phyloP scores from a whole-genome alignment of 1,140 invertebrate genomes.

The Calycopis cecrops region DNA sequence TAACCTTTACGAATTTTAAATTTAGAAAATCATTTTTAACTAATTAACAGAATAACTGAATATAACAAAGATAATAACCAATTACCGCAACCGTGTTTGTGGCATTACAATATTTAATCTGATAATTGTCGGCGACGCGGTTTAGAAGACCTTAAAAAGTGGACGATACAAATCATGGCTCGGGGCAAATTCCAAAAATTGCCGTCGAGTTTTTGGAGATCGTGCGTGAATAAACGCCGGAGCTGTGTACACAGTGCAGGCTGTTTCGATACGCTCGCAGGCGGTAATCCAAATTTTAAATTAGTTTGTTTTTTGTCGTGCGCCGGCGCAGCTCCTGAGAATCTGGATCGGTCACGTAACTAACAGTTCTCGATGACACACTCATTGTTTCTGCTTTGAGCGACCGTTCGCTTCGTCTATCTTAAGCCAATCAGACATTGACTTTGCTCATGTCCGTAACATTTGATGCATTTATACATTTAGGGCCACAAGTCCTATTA shows the following conservation, averaged over 20 bases:
- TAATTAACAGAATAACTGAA: too few species aligned
- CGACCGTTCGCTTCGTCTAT: too few species aligned
- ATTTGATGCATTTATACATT: too few species aligned
- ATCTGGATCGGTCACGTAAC: slow-evolving; percentile 38
- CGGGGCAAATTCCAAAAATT: slow-evolving; percentile 19
- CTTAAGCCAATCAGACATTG: background rate
- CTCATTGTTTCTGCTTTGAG: slow-evolving; percentile 1
- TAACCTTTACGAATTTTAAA: too few species aligned
- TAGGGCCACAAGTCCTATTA: too few species aligned
- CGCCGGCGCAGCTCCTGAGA: slow-evolving; percentile 28
- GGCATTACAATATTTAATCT: too few species aligned
- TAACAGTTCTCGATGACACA: slow-evolving; percentile 2
- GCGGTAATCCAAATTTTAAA: slow-evolving; percentile 59
- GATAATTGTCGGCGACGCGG: too few species aligned
- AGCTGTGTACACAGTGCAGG: slow-evolving; percentile 56
- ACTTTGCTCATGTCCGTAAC: background rate
- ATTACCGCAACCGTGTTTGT: too few species aligned
- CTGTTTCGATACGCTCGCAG: slow-evolving; percentile 41
- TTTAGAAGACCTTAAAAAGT: too few species aligned
- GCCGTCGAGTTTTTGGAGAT: slow-evolving; percentile 38
- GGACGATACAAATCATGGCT: background rate
- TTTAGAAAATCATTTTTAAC: too few species aligned
- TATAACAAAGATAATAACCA: too few species aligned
- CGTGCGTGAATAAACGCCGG: slow-evolving; percentile 60
- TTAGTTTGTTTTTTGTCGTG: slow-evolving; percentile 66